Conservation (phyloP, 2,888 invertebrate species). For the Plagiodera versicolora region DNA sequence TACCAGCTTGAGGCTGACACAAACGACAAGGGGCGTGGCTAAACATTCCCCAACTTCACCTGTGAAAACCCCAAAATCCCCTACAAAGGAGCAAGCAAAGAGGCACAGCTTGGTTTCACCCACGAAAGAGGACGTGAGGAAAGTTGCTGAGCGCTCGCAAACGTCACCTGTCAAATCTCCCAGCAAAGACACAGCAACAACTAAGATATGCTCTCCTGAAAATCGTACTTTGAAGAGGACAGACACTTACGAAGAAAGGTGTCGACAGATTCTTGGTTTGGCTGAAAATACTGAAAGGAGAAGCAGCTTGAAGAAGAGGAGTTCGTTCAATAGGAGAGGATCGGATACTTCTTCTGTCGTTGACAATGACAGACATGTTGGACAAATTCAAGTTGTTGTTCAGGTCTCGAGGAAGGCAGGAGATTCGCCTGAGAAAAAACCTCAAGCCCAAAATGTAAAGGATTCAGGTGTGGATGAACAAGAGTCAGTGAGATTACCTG, state of each 20-base stretch:
- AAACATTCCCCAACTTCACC: conserved; percentile 49
- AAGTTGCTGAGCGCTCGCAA: conserved; percentile 23
- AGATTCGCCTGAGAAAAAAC: too few relatives aligned
- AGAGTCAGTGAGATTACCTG: too few relatives aligned
- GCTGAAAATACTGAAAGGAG: conserved; percentile 49
- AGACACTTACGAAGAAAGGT: conserved; percentile 74
- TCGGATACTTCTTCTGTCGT: conserved; percentile 18
- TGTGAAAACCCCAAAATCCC: conserved; percentile 33
- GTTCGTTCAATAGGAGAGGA: conserved; percentile 27
- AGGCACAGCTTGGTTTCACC: conserved; percentile 55
- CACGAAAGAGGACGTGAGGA: conserved; percentile 12
- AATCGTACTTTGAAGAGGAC: conserved; percentile 60
- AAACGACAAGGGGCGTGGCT: conserved; percentile 42
- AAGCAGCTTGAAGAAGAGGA: conserved; percentile 36
- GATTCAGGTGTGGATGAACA: too few relatives aligned
- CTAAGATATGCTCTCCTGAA: conserved; percentile 50
- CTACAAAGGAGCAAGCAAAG: conserved; percentile 45
- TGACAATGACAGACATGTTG: not conserved
- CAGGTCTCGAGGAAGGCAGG: too few relatives aligned
- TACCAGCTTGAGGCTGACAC: conserved; percentile 39
- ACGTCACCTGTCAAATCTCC: conserved; percentile 30
- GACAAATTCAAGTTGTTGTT: conserved; percentile 3
- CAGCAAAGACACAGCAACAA: conserved; percentile 44
- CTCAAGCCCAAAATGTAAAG: too few relatives aligned
- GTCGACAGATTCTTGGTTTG: conserved; percentile 71